phyloP scores from a whole-genome alignment of 2,888 invertebrate species.

The Helleia helle region DNA sequence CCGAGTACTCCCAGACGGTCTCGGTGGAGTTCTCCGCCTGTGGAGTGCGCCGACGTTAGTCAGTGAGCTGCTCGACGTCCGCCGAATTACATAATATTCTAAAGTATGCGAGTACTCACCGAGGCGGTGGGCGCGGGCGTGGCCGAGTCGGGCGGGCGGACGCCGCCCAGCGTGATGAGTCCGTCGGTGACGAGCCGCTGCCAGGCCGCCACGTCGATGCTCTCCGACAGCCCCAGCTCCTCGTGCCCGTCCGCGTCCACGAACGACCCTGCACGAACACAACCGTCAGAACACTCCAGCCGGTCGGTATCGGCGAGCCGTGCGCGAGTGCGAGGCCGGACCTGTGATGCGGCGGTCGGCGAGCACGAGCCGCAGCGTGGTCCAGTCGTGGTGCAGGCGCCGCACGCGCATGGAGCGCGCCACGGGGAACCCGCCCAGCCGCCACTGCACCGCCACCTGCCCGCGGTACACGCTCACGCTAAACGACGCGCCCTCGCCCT shows the following conservation, averaged over 20 bases:
- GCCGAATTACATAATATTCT: too few species aligned
- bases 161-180: slow-evolving; percentile 51
- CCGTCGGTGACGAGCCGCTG: slow-evolving; percentile 62
- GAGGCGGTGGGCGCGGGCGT: slow-evolving; percentile 21
- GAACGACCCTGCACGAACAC: slow-evolving; percentile 53
- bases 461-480: slow-evolving; percentile 80
- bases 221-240: slow-evolving; percentile 57
- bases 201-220: slow-evolving; percentile 65
- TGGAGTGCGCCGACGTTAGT: background rate
- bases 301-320: too few species aligned
- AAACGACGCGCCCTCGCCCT: slow-evolving; percentile 71
- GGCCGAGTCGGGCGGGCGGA: slow-evolving; percentile 21
- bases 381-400: slow-evolving; percentile 43
- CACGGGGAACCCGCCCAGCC: slow-evolving; percentile 49
- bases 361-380: slow-evolving; percentile 27
- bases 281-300: too few species aligned
- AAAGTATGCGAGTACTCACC: slow-evolving; percentile 8
- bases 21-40: slow-evolving; percentile 51
- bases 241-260: slow-evolving; percentile 68
- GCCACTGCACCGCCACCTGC: slow-evolving; percentile 81
- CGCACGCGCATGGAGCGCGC: slow-evolving; percentile 29
- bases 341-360: slow-evolving; percentile 26
- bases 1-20: slow-evolving; percentile 43
- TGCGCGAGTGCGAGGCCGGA: slow-evolving; percentile 10
- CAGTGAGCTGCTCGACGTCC: too few species aligned